Base-by-base conservation (phyloP, 2,797 vertebrate species). In the Enteromius radiatus region DNA sequence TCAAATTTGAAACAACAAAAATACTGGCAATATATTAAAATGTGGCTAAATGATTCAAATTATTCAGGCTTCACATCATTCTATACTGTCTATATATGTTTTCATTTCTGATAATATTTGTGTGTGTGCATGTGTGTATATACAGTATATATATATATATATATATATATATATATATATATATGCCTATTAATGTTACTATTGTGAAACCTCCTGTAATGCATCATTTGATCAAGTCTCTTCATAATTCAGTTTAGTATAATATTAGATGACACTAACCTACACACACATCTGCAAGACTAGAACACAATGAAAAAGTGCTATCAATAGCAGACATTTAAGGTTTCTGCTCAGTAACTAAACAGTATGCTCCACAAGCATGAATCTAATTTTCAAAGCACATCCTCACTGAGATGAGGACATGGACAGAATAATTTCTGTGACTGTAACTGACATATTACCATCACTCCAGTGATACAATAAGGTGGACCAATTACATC, bases 401-500 rank as follows among this genome's bases (percentile, higher is more conserved):
- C 70, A 64, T 41, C 31, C 54, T 78, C 38, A 15, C 74, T 63
- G 17, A 21, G 79, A 77, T 21, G 45, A 43, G 63, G 78, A 77
- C 70, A 77, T 56, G 77, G 76, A 59, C 74, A 84, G 75, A 84
- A 65, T 80, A 21, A 65, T 87, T 91, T 89, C 83, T 65, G 85
- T 87, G 89, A 90, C 91, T 91, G 87, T 84, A 85, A 88, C 78
- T 86, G 83, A 67, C 81, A 87, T 81, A 84, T 89, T 84, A 89
- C 76, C 78, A 87, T 91, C 88, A 86, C 86, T 91, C 84, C 65
- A 76, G 71, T 76, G 64, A 85, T 87, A 85, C 88, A 88, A 87
- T 90, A 89, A 88, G 87, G 86, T 92, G 84, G 78, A 89, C 90
- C 90, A 91, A 91, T 94, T 91, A 91, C 90, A 91, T 88, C 86